Base-by-base conservation (phyloP, 2,888 invertebrate species). In the Endotricha flammealis region DNA sequence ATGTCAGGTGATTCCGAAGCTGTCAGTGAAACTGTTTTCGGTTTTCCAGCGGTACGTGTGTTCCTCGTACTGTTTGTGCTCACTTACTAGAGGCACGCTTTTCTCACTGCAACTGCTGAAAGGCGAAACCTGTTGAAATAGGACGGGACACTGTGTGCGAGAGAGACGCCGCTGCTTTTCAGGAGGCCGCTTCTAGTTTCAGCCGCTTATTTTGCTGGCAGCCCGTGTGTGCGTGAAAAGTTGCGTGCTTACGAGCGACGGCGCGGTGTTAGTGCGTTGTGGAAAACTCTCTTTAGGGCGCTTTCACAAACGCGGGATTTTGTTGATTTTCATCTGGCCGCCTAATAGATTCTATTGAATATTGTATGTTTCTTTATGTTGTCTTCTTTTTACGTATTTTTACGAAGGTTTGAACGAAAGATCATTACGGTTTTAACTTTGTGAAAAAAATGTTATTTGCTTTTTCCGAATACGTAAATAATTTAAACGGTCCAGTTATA, bases 71-170 rank as follows among this genome's bases (percentile, higher is more conserved):
- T 76, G 81, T 82, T 83, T 79, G 82, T 77, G 75, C 82, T 73
- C 76, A 64, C 77, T 76, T 79, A 83, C 82, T 81, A 82, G 72
- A 70, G 80, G 74, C 79, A 83, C 83, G 81, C 80, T 75, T 71
- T 75, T 72, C 61, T 66, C 54, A 54, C 75, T 81, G 82, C 79
- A 76, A 76, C 71, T 65, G 68, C 78, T 85, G 82, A 85, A 81
- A 86, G 70, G 77, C 76, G 81, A 83, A 85, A 86, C 86, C 86
- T 86, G 86, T 86, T 86, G 86, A 85, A 85, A 82, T 85, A 71
- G 81, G 75, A 81, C 68, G 54, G 74, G 66, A 64, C 64, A 67
- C 71, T 64, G 70, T 38, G 83, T 43, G 71, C 49, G 72, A 86
- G 56, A 34, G 72, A 63, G 82, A 83, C 48, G 50, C 42, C 36